Evolutionary conservation across 2,797 vertebrate genomes (phyloP), one percentile per base, ranked within the genome.

Genomic region (Pelochelys cantorii): DNA sequence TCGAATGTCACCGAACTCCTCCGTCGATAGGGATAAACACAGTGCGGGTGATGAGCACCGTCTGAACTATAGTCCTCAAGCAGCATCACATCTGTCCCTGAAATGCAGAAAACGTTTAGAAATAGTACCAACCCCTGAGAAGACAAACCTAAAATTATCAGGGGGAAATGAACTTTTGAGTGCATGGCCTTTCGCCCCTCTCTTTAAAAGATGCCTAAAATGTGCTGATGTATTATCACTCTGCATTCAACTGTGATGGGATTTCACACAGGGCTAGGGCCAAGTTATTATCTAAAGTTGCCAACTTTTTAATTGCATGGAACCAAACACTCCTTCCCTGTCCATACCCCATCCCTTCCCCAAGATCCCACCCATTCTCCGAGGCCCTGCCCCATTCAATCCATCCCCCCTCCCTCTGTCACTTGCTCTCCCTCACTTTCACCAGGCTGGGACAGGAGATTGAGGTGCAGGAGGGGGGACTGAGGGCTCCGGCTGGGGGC

Each of bases 1-100:
- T 99, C 99, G 95, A 99, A 99, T 0, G 99, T 99, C 94, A 99
- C 99, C 0, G 99, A 99, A 98, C 99, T 99, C 97, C 99, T 98
- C 94, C 99, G 99, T 97, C 98, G 99, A 94, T 98, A 98, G 4
- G 98, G 98, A 68, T 68, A 97, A 59, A 97, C 89, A 18, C 98
- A 97, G 88, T 98, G 98, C 5, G 96, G 65, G 65, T 97, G 96
- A 68, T 98, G 97, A 91, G 97, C 96, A 79, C 98, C 97, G 25
- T 99, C 99, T 1, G 98, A 98, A 65, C 98, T 98, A 87, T 98
- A 98, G 96, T 99, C 98, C 87, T 99, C 99, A 80, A 99, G 98
- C 90, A 99, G 98, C 99, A 99, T 99, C 96, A 99, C 97, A 2
- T 99, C 99, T 54, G 99, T 99, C 93, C 99, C 99, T 99, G 93